These are phyloP conservation scores for Micrastur ruficollis DNA, from an alignment of 2,797 vertebrate species.

Conservation along the genomic window DNA sequence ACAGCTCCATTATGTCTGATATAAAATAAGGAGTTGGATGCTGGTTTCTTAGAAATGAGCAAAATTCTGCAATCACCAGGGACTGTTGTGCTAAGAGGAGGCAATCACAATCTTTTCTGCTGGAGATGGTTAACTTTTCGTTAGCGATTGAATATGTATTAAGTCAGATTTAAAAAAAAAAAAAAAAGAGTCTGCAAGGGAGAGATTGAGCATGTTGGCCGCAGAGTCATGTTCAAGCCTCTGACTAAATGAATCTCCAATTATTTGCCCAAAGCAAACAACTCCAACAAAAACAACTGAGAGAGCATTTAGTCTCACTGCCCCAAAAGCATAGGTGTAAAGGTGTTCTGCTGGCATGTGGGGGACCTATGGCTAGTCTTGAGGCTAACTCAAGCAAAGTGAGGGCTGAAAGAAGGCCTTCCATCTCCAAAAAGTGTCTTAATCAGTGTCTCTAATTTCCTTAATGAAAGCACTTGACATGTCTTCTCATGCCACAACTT, in stretches of 20 bases:
- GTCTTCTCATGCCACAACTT: background rate
- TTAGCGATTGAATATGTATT: background rate
- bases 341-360: rapidly evolving
- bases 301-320: background rate
- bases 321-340: background rate
- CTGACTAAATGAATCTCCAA: background rate
- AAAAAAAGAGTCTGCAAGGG: background rate
- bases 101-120: background rate
- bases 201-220: background rate
- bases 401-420: background rate
- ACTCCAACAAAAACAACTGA: background rate
- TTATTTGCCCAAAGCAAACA: background rate
- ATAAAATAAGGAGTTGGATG: background rate
- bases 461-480: background rate
- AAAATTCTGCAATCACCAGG: background rate
- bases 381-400: background rate
- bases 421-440: background rate
- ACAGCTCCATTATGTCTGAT: background rate
- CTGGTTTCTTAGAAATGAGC: background rate
- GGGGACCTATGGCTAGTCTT: background rate
- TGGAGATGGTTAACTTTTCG: background rate
- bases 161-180: background rate
- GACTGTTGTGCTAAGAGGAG: background rate
- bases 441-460: background rate
- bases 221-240: background rate